A percentile compares a stretch with the other conserved stretches of the same genome.
Evolutionary conservation across 2,888 invertebrate genomes (phyloP).

Genomic region (Deroplatys truncata): DNA sequence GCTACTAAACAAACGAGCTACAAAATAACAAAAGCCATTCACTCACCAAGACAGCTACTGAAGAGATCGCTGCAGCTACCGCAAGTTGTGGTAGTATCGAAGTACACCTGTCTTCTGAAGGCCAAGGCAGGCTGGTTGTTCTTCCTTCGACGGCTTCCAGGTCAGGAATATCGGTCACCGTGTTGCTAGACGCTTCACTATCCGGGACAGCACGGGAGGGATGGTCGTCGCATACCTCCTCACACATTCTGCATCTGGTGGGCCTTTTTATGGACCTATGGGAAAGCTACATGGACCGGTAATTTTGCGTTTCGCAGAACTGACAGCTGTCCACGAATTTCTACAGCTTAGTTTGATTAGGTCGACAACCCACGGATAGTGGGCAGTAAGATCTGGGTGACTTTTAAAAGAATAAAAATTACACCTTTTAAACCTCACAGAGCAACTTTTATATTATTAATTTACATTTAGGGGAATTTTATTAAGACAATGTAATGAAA

Average conservation of each 20-base stretch:
- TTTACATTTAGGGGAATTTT: too few species aligned
- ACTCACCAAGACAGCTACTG: not conserved
- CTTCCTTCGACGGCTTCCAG: conserved; percentile 8
- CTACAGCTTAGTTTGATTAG: not conserved
- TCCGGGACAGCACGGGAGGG: not conserved
- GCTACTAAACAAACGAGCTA: not conserved
- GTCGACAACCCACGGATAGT: not conserved
- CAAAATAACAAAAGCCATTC: not conserved
- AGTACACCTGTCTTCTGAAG: not conserved
- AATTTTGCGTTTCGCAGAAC: not conserved
- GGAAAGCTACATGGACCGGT: not conserved
- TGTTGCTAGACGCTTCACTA: not conserved
- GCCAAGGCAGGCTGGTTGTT: not conserved
- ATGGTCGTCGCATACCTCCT: not conserved
- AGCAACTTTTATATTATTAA: too few species aligned
- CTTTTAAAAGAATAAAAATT: too few species aligned
- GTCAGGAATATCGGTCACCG: conserved; percentile 26
- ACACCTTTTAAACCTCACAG: too few species aligned
- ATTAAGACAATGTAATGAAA: too few species aligned
- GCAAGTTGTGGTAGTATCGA: not conserved
- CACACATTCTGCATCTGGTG: not conserved
- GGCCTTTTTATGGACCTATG: not conserved
- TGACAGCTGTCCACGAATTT: not conserved
- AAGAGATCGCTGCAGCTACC: not conserved
- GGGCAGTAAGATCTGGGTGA: too few species aligned